Evolutionary conservation across 1,140 invertebrate genomes (phyloP), one percentile per base, ranked within the genome.

Genomic region (Leptinotarsa defecta): DNA sequence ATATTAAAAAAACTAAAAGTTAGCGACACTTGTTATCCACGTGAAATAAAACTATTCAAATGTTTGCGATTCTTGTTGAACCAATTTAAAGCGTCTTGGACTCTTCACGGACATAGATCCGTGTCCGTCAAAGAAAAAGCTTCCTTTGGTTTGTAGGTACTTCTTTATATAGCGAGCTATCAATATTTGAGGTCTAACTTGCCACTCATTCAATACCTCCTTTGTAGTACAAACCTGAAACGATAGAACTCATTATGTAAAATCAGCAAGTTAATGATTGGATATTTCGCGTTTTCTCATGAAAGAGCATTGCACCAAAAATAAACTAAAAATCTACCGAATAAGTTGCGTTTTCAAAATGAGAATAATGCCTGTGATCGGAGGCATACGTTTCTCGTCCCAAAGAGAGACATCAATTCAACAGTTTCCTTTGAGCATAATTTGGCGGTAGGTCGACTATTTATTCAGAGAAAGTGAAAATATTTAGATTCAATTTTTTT

Each of bases 161-260:
- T 91, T 90, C 85, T 94, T 91, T 64, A 99, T 99, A 83, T 95
- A 98, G 52, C 94, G 90, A 3, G 93, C 90, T 0, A 98, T 92
- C 22, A 99, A 87, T 80, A 91, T 91, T 82, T 97, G 96, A 1
- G 98, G 97, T 79, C 97, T 89, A 72, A 93, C 88, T 85, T 99
- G 96, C 94, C 95, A 99, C 83, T 98, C 95, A 76, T 97, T 91
- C 81, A 98, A 85, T 0, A 95, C 93, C 84, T 95, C 94, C 84
- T 98, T 96, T 1, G 95, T 92, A 43, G 94, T 91, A 74, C 93
- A 89, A 1, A 96, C 94, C 94, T 95, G 81, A 15, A 86, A 83
- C 15, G 61, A 49, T 43, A 43, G 11, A 43, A 43, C 11, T 43
- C 34, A 43, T 43, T 43, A 11, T 3, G 34, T 43, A 43, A 43